Evolutionary conservation across 2,888 invertebrate species (phyloP).

Genomic region (Spilosoma lubricipeda): DNA sequence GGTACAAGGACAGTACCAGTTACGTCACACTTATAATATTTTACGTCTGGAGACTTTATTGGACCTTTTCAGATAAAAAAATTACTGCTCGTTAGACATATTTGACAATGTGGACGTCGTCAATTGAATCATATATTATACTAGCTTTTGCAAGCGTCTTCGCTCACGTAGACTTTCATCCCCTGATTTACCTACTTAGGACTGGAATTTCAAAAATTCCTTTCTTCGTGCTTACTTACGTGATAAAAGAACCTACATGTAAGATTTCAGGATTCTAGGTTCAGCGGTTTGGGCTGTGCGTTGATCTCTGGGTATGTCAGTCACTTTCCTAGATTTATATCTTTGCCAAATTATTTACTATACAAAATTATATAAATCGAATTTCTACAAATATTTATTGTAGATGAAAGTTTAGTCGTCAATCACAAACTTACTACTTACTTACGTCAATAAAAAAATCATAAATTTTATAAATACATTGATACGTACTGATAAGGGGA

Average conservation of each 20-base stretch:
- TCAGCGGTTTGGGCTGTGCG: too few species aligned
- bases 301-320: too few species aligned
- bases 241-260: too few species aligned
- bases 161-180: too few species aligned
- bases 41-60: not conserved
- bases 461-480: not conserved
- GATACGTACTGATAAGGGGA: not conserved
- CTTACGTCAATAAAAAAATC: not conserved
- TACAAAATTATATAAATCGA: not conserved
- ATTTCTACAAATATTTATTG: not conserved
- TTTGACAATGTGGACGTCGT: not conserved
- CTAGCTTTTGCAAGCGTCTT: too few species aligned
- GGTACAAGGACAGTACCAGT: not conserved
- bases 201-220: too few species aligned
- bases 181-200: too few species aligned
- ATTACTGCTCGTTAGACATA: too few species aligned
- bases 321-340: not conserved
- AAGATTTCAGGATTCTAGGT: too few species aligned
- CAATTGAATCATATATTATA: too few species aligned
- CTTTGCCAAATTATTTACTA: not conserved
- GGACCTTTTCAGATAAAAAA: too few species aligned
- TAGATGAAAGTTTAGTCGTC: not conserved
- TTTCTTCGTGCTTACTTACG: too few species aligned
- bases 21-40: not conserved
- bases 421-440: not conserved